Conservation (phyloP, 1,140 invertebrate genomes). For the Caenorhabditis remanei region DNA sequence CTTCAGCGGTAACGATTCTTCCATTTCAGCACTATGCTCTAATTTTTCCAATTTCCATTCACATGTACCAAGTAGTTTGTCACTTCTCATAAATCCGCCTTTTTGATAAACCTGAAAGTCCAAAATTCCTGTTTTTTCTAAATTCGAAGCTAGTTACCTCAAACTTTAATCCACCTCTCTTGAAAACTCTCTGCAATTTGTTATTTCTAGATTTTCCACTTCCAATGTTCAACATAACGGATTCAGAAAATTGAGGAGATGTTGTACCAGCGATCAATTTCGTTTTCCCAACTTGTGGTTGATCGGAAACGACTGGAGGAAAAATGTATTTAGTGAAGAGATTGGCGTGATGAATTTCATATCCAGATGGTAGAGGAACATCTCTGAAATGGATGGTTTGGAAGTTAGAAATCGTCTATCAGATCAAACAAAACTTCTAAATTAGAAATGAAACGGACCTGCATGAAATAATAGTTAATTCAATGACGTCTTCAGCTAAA, state of each 20-base stretch:
- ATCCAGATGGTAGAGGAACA: constrained; percentile 79
- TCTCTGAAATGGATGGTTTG: constrained; percentile 9
- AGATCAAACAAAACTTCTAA: not conserved
- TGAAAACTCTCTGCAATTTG: constrained; percentile 49
- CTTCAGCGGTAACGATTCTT: constrained; percentile 92
- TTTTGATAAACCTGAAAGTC: constrained; percentile 88
- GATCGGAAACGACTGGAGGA: constrained; percentile 87
- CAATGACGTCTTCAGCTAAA: constrained; percentile 86
- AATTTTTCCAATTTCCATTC: constrained; percentile 87
- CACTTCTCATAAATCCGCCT: constrained; percentile 90
- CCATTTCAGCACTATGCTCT: constrained; percentile 88
- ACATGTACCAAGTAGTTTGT: constrained; percentile 87
- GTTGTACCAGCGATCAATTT: constrained; percentile 86
- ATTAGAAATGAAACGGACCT: not conserved
- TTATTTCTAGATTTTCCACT: constrained; percentile 29
- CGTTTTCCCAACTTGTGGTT: constrained; percentile 85
- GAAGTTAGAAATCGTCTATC: too few species aligned
- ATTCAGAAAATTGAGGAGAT: constrained; percentile 82
- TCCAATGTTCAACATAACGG: constrained; percentile 60
- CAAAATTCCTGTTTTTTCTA: not conserved
- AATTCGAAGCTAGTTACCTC: constrained; percentile 59
- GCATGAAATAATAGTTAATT: constrained; percentile 63
- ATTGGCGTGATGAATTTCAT: constrained; percentile 89
- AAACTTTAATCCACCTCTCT: constrained; percentile 59
- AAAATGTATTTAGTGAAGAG: constrained; percentile 92